These are phyloP conservation scores for Lanistes nyassanus DNA, from an alignment of 1,140 invertebrate species.

Conservation along the genomic window DNA sequence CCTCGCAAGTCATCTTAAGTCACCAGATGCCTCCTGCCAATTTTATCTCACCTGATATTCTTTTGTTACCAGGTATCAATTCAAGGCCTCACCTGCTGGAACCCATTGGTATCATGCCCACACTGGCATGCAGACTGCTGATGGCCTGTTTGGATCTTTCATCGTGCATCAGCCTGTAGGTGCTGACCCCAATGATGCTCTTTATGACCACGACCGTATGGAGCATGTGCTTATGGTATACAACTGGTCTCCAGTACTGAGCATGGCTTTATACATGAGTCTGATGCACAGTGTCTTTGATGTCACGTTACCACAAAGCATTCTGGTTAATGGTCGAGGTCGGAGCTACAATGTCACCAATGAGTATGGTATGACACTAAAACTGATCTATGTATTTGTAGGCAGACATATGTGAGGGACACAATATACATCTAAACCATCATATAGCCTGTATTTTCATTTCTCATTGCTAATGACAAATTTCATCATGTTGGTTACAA, in stretches of 20 bases:
- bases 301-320: background rate
- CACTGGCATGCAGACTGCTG: conserved; percentile 83
- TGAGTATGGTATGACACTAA: conserved; percentile 64
- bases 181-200: conserved; percentile 35
- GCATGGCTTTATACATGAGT: conserved; percentile 72
- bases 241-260: conserved; percentile 47
- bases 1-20: too few species aligned
- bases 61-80: conserved; percentile 34
- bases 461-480: too few species aligned
- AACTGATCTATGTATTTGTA: too few species aligned
- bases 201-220: conserved; percentile 52
- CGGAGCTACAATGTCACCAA: conserved; percentile 74
- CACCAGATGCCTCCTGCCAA: too few species aligned
- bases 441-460: too few species aligned
- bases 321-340: conserved; percentile 22
- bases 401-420: too few species aligned
- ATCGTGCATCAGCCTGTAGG: conserved; percentile 38
- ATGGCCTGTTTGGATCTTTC: conserved; percentile 82
- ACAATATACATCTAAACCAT: too few species aligned
- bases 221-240: conserved; percentile 47
- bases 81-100: conserved; percentile 70
- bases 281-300: conserved; percentile 68
- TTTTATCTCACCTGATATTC: too few species aligned
- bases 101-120: conserved; percentile 94
- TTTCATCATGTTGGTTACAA: too few species aligned